Conservation (phyloP, 2,888 invertebrate species). For the Mimachlamys varia region DNA sequence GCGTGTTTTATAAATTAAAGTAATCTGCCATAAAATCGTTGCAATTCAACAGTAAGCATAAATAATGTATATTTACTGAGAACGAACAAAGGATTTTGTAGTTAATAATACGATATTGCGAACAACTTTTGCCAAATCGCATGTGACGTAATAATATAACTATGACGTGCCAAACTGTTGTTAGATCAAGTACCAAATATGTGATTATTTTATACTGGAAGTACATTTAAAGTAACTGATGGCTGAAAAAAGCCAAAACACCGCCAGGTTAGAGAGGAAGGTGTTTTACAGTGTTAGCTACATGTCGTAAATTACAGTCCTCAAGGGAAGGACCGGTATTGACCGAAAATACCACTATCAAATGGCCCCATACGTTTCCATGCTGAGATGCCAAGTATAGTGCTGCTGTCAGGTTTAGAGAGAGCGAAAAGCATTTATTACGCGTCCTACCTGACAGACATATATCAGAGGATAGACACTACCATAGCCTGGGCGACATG, state of each 20-base stretch:
- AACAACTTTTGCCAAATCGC: not conserved
- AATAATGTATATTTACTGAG: not conserved
- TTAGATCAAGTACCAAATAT: not conserved
- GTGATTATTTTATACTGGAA: not conserved
- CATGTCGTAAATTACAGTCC: slow-evolving; percentile 31
- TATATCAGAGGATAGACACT: slow-evolving; percentile 27
- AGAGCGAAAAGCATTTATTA: slow-evolving; percentile 33
- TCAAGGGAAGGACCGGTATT: slow-evolving; percentile 28
- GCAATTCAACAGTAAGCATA: too few species aligned
- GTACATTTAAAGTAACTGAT: not conserved
- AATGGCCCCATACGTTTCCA: slow-evolving; percentile 16
- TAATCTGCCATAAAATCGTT: too few species aligned
- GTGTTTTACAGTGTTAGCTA: slow-evolving; percentile 21
- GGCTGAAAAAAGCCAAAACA: not conserved
- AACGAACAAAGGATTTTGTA: not conserved
- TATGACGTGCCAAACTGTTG: not conserved
- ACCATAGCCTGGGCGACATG: slow-evolving; percentile 1
- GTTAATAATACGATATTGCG: not conserved
- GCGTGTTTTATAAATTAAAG: too few species aligned
- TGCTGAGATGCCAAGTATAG: slow-evolving; percentile 18
- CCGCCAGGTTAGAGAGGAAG: not conserved
- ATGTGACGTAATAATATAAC: slow-evolving; percentile 4
- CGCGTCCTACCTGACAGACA: slow-evolving; percentile 26
- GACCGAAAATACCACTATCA: slow-evolving; percentile 27
- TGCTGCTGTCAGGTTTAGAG: slow-evolving; percentile 34